Base-by-base conservation (phyloP, 2,797 vertebrate species). In the Pipistrellus kuhlii region DNA sequence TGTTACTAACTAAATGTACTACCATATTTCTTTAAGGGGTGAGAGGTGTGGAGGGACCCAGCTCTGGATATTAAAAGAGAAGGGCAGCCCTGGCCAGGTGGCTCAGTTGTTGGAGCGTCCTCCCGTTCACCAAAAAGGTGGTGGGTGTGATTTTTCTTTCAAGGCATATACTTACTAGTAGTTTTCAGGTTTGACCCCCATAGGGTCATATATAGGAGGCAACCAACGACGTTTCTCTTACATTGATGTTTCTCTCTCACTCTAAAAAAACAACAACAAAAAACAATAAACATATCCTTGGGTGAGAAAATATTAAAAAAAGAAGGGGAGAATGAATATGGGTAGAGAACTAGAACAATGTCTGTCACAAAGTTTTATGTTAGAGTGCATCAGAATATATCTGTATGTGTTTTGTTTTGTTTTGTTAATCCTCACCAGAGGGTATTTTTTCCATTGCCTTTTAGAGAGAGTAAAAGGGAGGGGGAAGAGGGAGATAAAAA, bases 1-100 rank as follows among this genome's bases (percentile, higher is more conserved):
- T 38, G 88, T 38, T 92, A 72, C 64, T 85, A 85, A 92, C 48
- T 87, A 76, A 73, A 75, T 41, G 12, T 53, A 51, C 32, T 86
- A 41, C 38, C 6, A 6, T 41, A 27, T 41, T 89, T 38, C 13
- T 8, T 15, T 27, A 27, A 64, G 30, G 30, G 23, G 20, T 14
- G 13, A 2, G 46, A 11, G 13, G 27, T 6, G 3, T 1, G 21
- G 35, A 46, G 66, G n/a, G 30, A 13, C 8, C 4, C 35, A 38
- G 12, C 59, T 62, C 51, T 84, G 46, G 41, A 25, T 91, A 78
- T 82, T 76, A 48, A 75, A 53, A 76, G 51, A 76, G 6, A 82
- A 25, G 13, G 41, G 21, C 21, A 53, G 48, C 30, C 15, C 62
- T 66, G 62, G 62, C 62, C n/a, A 32, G 17, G 8, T 68, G 64